Evolutionary conservation across 2,797 vertebrate species (phyloP).

Genomic region (Sphenodon punctatus): DNA sequence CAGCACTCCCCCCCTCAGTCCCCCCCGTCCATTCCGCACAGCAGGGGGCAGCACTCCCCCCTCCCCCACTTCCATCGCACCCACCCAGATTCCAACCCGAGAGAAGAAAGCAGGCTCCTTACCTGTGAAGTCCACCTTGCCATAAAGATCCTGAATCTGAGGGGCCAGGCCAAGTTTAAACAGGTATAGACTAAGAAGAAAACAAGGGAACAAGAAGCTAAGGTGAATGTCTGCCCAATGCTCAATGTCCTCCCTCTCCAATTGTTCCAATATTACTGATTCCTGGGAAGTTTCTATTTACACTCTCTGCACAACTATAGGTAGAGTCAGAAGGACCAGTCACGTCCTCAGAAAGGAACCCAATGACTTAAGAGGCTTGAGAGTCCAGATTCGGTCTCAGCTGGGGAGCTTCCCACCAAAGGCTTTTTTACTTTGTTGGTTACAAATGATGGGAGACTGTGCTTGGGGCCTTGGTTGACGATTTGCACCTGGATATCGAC

Average conservation of each 20-base stretch:
- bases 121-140: constrained; percentile 98
- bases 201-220: background rate
- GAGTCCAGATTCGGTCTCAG: too few relatives aligned
- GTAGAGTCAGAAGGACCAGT: too few relatives aligned
- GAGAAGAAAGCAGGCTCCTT: constrained; percentile 55
- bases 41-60: background rate
- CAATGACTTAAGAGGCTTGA: background rate
- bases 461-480: too few relatives aligned
- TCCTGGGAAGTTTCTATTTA: background rate
- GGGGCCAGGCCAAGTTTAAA: constrained; percentile 97
- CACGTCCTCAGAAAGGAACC: background rate
- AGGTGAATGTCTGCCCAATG: background rate
- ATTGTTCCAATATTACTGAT: background rate
- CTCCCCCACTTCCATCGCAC: too few relatives aligned
- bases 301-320: too few relatives aligned
- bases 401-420: background rate
- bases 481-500: too few relatives aligned
- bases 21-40: background rate
- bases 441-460: too few relatives aligned
- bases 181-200: constrained; percentile 88
- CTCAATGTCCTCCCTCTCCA: background rate
- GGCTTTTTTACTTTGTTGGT: background rate
- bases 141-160: constrained; percentile 97
- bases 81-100: background rate
- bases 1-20: background rate